Conservation (phyloP, 2,888 invertebrate species). For the Ypsolopha sequella region DNA sequence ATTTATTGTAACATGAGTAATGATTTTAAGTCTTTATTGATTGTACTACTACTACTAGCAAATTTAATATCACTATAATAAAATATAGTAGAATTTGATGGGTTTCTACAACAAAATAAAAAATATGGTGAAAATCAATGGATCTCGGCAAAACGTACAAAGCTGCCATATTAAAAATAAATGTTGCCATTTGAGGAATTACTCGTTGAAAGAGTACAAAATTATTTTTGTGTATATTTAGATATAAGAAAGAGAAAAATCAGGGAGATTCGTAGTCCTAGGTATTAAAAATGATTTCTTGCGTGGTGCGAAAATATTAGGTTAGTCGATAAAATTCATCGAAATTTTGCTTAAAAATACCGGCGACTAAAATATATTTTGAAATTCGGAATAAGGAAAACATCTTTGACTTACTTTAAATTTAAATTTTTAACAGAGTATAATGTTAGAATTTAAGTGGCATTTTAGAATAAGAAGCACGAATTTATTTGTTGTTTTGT, state of each 20-base stretch:
- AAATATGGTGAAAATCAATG: slow-evolving; percentile 15
- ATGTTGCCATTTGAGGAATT: slow-evolving; percentile 55
- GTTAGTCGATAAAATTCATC: slow-evolving; percentile 6
- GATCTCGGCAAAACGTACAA: slow-evolving; percentile 32
- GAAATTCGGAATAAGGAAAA: slow-evolving; percentile 22
- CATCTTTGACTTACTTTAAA: slow-evolving; percentile 13
- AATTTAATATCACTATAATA: too few relatives aligned
- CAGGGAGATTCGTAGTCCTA: slow-evolving; percentile 62
- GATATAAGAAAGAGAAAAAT: slow-evolving; percentile 61
- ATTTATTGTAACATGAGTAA: too few relatives aligned
- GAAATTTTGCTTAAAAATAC: slow-evolving; percentile 27
- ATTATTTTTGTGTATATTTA: slow-evolving; percentile 69
- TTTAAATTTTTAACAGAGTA: slow-evolving; percentile 23
- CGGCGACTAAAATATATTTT: slow-evolving; percentile 2
- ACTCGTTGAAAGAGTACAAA: slow-evolving; percentile 68
- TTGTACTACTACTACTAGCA: too few relatives aligned
- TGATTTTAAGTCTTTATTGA: too few relatives aligned
- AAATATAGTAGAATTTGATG: too few relatives aligned
- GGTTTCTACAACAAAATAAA: neutral
- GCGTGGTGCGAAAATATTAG: slow-evolving; percentile 30
- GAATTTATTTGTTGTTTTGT: slow-evolving; percentile 69
- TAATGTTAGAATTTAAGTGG: slow-evolving; percentile 37
- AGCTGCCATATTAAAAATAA: slow-evolving; percentile 53
- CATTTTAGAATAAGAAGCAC: slow-evolving; percentile 63
- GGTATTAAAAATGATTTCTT: slow-evolving; percentile 50